Percentiles rank a stretch among this genome's conserved stretches.
Conservation (phyloP, 2,113 vertebrate genomes). For the Thomomys bottae region DNA sequence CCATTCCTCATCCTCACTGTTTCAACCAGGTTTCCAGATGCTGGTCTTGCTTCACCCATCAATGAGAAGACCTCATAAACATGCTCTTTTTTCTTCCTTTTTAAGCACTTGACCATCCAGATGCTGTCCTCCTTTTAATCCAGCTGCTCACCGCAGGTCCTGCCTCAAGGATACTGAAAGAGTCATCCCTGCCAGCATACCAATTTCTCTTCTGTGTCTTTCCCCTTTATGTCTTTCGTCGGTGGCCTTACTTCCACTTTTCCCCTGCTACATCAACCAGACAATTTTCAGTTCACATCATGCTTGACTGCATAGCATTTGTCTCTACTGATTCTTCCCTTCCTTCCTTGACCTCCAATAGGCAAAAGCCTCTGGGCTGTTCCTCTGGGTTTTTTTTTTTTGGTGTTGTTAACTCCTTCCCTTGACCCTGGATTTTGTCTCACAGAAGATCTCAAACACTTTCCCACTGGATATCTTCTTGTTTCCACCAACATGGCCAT, state of each 20-base stretch:
- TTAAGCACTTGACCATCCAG: not conserved
- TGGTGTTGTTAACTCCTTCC: not conserved
- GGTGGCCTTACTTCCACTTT: not conserved
- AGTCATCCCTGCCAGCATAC: no score
- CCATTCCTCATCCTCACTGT: not conserved
- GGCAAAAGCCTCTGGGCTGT: not conserved
- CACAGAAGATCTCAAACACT: rapidly evolving
- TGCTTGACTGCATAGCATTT: not conserved
- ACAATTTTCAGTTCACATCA: not conserved
- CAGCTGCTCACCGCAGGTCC: not conserved
- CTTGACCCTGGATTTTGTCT: not conserved
- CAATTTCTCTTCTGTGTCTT: not conserved
- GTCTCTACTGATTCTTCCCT: not conserved
- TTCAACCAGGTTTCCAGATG: not conserved
- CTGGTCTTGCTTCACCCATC: not conserved
- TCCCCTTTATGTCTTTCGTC: no score
- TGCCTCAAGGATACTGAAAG: no score
- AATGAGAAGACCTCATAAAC: not conserved
- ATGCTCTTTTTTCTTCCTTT: not conserved
- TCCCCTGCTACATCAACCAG: not conserved
- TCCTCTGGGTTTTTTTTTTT: not conserved
- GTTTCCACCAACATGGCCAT: not conserved
- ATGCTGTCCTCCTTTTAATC: not conserved
- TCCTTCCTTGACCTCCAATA: not conserved
- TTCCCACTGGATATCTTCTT: not conserved